Evolutionary conservation across 2,888 invertebrate genomes (phyloP), one percentile per base, ranked within the genome.

Genomic region (Watsonalla cultraria): DNA sequence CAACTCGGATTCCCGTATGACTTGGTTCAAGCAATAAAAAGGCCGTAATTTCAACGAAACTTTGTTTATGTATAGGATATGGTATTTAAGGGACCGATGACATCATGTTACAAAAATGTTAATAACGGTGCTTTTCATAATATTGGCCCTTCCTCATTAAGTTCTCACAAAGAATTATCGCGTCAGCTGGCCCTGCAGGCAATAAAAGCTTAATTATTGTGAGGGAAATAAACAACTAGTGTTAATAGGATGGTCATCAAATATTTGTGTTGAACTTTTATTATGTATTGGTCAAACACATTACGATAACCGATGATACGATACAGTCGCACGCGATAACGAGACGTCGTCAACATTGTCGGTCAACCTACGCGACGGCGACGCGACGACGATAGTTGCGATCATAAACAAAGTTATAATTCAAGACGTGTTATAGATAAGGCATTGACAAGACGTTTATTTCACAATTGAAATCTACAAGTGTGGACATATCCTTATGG

Each of bases 331-430:
- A 58, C 55, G 47, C 59, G 71, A 78, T 76, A 76, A 71, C 56
- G 57, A 24, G 56, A 57, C 59, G 65, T 62, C 24, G 24, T 2
- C 24, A 24, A 24, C 24, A 24, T 24, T 24, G 24, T 24, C 65
- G 63, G 37, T 13, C 55, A 60, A 57, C 64, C 62, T 56, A 60
- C 57, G 48, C 52, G 59, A 65, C 62, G 60, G 53, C 54, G 58
- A 60, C 56, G 64, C 53, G 50, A 49, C 47, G 50, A 51, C 24
- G 51, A 48, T 53, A 51, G 46, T 42, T 54, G 63, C 67, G 64
- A 56, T 66, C 66, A 70, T 59, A 78, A 78, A 74, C 70, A 74
- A 70, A 67, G 71, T 67, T 73, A 68, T 76, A 74, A 76, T 68
- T 78, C 73, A 75, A 64, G 61, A 60, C 60, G 64, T 58, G 60